Base-by-base conservation (phyloP, 1,140 invertebrate genomes). In the Hetaerina americana region DNA sequence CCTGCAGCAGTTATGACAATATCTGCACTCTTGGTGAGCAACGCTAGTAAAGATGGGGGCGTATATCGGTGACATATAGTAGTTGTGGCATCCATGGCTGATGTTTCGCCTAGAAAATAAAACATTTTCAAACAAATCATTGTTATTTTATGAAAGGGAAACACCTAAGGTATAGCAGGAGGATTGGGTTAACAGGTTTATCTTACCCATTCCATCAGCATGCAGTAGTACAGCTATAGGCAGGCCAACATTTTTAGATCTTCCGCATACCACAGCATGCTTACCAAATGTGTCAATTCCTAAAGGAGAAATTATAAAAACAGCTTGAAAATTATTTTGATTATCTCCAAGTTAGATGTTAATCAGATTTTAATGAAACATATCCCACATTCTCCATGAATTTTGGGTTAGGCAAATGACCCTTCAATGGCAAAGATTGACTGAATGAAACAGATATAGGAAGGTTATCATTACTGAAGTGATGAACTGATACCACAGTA, bases 211-310 rank as follows among this genome's bases (percentile, higher is more conserved):
- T 25, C 88, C 88, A 84, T 95, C 92, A 12, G 89, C 87, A 78
- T 92, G 90, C 57, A 94, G 77, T 71, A 94, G 81, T 80, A 93
- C 87, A 15, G 91, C 91, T 73, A 94, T 91, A 0, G 94, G 93
- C 79, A 95, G 84, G 0, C 93, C 92, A 57, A 96, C 93, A 82
- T 95, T 93, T 80, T 95, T 95, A 0, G 93, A 95, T 72, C 93
- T 82, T 5, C 94, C 93, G 77, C 92, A 88, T 0, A 96, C 88
- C 0, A 95, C 92, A n/a, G 92, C 92, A 80, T 93, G 93, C 77
- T 91, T 90, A 5, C 92, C 93, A 78, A 89, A 87, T 0, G 92
- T 94, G 74, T 91, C 84, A 73, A 94, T 88, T 72, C 79, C 91
- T 92, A 75, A 79, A 81, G 82, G 71, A 77, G 73, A 73, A 69